phyloP scores from a whole-genome alignment of 2,113 vertebrate genomes.

The Gobio gobio region DNA sequence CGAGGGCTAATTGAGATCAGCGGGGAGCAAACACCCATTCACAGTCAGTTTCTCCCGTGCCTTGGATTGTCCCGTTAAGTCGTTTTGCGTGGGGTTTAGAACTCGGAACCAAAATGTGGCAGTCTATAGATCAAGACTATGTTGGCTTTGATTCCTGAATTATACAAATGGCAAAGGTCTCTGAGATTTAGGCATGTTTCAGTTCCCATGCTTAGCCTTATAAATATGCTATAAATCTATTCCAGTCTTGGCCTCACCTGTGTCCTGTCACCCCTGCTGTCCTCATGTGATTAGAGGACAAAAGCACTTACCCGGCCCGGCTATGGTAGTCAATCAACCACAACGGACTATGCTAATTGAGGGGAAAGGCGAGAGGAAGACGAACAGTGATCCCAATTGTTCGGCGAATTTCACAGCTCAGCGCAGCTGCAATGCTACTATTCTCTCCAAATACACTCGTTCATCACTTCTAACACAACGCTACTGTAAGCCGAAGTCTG shows the following conservation, averaged over 20 bases:
- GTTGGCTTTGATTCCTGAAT: not conserved
- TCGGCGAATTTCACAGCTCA: constrained; percentile 75
- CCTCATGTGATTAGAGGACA: constrained; percentile 81
- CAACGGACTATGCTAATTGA: constrained; percentile 86
- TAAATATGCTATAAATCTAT: constrained; percentile 55
- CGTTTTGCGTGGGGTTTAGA: not conserved
- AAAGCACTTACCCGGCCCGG: constrained; percentile 71
- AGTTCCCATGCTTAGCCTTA: constrained; percentile 30
- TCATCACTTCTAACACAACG: not conserved
- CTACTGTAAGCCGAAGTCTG: constrained; percentile 18
- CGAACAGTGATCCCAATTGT: constrained; percentile 83
- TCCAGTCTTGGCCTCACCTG: constrained; percentile 82
- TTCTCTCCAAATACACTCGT: constrained; percentile 46
- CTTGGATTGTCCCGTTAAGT: constrained; percentile 2
- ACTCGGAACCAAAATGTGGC: not conserved
- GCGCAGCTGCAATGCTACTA: constrained; percentile 76
- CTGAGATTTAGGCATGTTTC: constrained; percentile 17
- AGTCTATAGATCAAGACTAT: not conserved
- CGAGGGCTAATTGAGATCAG: constrained; percentile 40
- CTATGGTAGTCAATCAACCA: constrained; percentile 82
- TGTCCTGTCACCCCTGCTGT: constrained; percentile 80
- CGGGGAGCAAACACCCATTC: constrained; percentile 46
- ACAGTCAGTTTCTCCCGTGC: constrained; percentile 52
- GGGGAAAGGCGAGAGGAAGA: constrained; percentile 75
- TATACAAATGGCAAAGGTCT: constrained; percentile 20